phyloP scores from a whole-genome alignment of 2,888 invertebrate genomes.

The Diaperis boleti region DNA sequence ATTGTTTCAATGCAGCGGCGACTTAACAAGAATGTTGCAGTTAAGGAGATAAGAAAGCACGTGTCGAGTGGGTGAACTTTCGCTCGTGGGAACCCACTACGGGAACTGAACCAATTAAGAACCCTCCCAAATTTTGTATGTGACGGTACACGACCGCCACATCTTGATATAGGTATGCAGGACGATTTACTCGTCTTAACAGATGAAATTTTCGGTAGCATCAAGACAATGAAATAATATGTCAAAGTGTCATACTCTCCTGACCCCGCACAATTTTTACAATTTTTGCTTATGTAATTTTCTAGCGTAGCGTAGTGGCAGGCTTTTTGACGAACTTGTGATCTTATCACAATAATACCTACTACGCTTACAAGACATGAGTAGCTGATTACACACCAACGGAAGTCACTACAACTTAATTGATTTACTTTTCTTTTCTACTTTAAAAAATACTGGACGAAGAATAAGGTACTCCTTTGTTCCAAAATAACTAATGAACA shows the following conservation, averaged over 20 bases:
- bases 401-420: too few species aligned
- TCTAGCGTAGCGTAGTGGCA: too few species aligned
- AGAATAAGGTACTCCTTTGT: too few species aligned
- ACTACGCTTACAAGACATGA: too few species aligned
- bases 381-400: too few species aligned
- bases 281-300: too few species aligned
- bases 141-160: conserved; percentile 20
- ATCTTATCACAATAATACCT: too few species aligned
- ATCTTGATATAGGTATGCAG: conserved; percentile 30
- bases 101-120: conserved; percentile 56
- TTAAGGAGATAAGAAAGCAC: conserved; percentile 54
- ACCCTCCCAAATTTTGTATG: conserved; percentile 33
- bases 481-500: too few species aligned
- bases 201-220: conserved; percentile 18
- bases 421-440: too few species aligned
- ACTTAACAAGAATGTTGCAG: conserved; percentile 41
- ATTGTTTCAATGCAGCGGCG: conserved; percentile 35
- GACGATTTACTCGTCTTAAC: conserved; percentile 6
- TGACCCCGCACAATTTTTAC: too few species aligned
- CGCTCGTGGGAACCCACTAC: conserved; percentile 56
- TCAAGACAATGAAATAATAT: not conserved
- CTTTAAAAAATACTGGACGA: too few species aligned
- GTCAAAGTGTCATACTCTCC: not conserved
- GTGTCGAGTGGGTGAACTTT: conserved; percentile 57
- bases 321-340: too few species aligned